Percentiles rank a stretch among this genome's conserved stretches.
phyloP scores from a whole-genome alignment of 2,113 vertebrate genomes.

The Platysteira castanea region DNA sequence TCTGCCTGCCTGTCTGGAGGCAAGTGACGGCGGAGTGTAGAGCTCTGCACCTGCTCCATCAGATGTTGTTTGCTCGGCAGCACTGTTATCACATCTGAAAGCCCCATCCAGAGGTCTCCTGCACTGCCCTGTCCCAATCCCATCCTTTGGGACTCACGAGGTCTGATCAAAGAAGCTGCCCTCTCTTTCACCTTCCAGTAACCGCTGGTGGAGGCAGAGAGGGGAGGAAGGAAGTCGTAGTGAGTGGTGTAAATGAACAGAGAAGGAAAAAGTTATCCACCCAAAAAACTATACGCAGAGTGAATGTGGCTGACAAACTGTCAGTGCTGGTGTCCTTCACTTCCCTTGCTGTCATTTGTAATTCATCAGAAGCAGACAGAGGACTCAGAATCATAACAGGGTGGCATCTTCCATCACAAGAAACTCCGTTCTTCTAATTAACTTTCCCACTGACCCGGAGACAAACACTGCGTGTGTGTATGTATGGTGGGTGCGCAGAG shows the following conservation, averaged over 20 bases:
- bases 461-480: constrained; percentile 68
- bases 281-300: not conserved
- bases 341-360: constrained; percentile 76
- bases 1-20: not conserved
- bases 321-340: constrained; percentile 74
- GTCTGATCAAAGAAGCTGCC: not conserved
- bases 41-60: not conserved
- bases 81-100: not conserved
- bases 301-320: constrained; percentile 55
- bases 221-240: not conserved
- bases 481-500: not conserved
- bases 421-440: constrained; percentile 82
- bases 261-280: constrained; percentile 1
- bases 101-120: not conserved
- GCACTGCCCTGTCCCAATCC: fast-evolving
- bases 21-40: not conserved
- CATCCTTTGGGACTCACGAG: fast-evolving
- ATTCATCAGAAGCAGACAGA: constrained; percentile 72
- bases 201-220: not conserved
- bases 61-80: not conserved
- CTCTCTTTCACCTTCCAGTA: not conserved
- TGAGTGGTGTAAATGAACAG: not conserved
- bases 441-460: constrained; percentile 85
- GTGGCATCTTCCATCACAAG: constrained; percentile 65
- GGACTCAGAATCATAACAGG: constrained; percentile 67